Evolutionary conservation across 2,113 vertebrate species (phyloP), one percentile per base, ranked within the genome.

Genomic region (Ursus arctos): DNA sequence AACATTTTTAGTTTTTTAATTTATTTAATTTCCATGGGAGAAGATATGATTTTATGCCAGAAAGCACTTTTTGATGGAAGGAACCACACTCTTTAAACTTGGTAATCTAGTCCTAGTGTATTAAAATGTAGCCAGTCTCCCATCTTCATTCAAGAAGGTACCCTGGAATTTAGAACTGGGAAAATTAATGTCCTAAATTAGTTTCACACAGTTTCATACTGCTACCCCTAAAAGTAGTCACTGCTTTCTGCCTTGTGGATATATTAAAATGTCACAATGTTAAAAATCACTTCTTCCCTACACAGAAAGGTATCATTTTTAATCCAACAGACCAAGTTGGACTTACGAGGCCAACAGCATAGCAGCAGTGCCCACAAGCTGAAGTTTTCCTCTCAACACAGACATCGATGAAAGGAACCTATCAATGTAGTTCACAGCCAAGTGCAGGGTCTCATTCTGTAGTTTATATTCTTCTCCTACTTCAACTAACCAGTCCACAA

Each of bases 341-440:
- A 99, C 99, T 99, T 99, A 99, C 99, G 99, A 99, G 88, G 99
- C 99, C 0, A 99, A 97, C 61, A 99, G 99, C 99, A 99, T 99
- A 59, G 99, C 99, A 33, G 99, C 99, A 0, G 99, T 99, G 36
- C 99, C 99, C 16, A 99, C 99, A 26, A 99, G 99, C 98, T 99
- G 99, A 83, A 99, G 99, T 90, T 99, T 99, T 65, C 99, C 99
- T 97, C 99, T 98, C 94, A 99, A 97, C 84, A 99, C 99, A 5
- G 99, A 99, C 99, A 99, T 99, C 0, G 99, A 99, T 3, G 99
- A 99, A 18, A 99, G 99, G 98, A 99, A 99, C 84, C 99, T 99
- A 61, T 99, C 99, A 4, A 99, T 99, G 98, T 99, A 99, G 99
- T 99, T 99, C 2, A 99, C 99, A 15, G 99, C 99, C 98, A 99